Percentiles rank a stretch among this genome's conserved stretches.
Evolutionary conservation across 1,140 invertebrate species (phyloP).

Genomic region (Globodera rostochiensis): DNA sequence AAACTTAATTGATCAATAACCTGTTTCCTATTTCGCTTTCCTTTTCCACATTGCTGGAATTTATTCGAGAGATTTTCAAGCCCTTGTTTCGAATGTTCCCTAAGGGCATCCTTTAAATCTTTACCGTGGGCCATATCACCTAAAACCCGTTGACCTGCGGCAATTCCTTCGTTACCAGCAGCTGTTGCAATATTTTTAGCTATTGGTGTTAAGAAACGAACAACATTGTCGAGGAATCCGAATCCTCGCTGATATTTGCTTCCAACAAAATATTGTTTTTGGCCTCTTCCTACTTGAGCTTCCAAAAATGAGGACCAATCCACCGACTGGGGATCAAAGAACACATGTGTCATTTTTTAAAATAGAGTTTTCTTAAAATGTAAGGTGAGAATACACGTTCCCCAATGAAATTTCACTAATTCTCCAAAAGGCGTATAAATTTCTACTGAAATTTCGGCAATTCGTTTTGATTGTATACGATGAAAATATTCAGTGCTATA

Average conservation of each 20-base stretch:
- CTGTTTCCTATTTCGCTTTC: not conserved
- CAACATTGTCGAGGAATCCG: constrained; percentile 4
- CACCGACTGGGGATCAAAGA: not conserved
- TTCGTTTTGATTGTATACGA: too few relatives aligned
- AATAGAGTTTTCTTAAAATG: constrained; percentile 17
- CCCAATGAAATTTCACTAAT: constrained; percentile 15
- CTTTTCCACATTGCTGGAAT: constrained; percentile 17
- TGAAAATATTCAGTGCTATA: not conserved
- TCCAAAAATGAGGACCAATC: constrained; percentile 10
- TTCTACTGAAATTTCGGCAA: too few relatives aligned
- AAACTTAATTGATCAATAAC: constrained; percentile 4
- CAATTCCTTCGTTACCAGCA: constrained; percentile 11
- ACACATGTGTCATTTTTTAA: constrained; percentile 17
- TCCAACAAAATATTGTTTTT: constrained; percentile 15
- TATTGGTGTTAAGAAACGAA: not conserved
- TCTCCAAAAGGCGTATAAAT: not conserved
- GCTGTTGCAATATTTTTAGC: constrained; percentile 9
- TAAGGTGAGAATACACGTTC: not conserved
- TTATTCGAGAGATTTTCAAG: not conserved
- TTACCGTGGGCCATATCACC: constrained; percentile 4
- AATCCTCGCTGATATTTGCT: constrained; percentile 19
- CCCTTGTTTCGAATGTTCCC: not conserved
- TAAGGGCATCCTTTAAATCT: not conserved
- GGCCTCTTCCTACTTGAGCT: not conserved
- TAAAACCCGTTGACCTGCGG: not conserved